Base-by-base conservation (phyloP, 2,797 vertebrate genomes). In the Chelon labrosus region DNA sequence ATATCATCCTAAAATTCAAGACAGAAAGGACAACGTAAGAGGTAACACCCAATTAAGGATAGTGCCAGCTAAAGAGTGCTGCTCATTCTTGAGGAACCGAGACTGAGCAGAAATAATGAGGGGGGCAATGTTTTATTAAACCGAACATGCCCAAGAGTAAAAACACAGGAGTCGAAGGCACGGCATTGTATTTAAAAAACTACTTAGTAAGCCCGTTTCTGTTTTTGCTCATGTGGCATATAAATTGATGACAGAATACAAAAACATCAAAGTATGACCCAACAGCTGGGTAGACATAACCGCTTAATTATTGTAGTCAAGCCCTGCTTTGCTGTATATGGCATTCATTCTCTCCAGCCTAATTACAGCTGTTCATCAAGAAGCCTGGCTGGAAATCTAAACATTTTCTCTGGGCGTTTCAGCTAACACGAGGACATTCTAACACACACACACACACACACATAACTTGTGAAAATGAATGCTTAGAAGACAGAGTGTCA, bases 1-100 rank as follows among this genome's bases (percentile, higher is more conserved):
- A 99, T 95, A 82, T 99, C 97, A 61, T 99, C 98, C 98, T 99
- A 82, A 62, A 85, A 75, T 53, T 44, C 13, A 69, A 71, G 51
- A 75, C 49, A 79, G 41, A 85, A 10, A 74, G 39, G 0, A 17
- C 2, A 1, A 14, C 11, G 54, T 19, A 2, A 70, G 70, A 85
- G 51, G 44, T 62, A 62, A 65, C 65, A 53, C 17, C 4, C 55
- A 68, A 86, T 85, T 68, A 77, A 61, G 42, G 46, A 77, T 47
- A 54, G n/a, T 73, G 68, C 57, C 49, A 75, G 65, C 70, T 65
- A 65, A 35, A 73, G 41, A 85, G 53, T 19, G n/a, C 65, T 80
- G 57, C 52, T 67, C 38, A 46, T 85, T 68, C 59, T 72, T 1
- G 2, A 78, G 78, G 70, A 81, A 70, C 69, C 79, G 80, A 78